Base-by-base conservation (phyloP, 2,797 vertebrate genomes). In the Sardinella longiceps region DNA sequence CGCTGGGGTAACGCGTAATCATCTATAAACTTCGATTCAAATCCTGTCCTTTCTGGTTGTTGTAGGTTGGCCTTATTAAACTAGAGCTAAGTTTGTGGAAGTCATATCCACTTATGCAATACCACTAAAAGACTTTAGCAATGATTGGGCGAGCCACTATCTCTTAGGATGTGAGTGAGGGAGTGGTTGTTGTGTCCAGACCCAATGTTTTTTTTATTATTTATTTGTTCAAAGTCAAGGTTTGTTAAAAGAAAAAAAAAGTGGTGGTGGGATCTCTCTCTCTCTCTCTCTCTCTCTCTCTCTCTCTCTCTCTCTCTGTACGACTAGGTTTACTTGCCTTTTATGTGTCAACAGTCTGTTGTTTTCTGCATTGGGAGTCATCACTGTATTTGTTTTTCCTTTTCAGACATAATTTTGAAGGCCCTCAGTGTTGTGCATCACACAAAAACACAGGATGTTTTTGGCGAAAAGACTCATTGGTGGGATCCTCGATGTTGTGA, bases 401-500 rank as follows among this genome's bases (percentile, higher is more conserved):
- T 23, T 37, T 5, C 37, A 77, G 70, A 37, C 66, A 20, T 37
- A 37, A 14, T 3, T 74, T 37, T 74, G 30, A 37, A 33, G 66
- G 30, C 12, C 37, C 3, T 37, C 30, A 18, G 66, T 39, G 66
- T 30, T 5, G 18, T 7, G 5, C 66, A 20, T 30, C 33, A 39
- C 30, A 74, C 11, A 63, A 70, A 50, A 37, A 20, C 23, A n/a
- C 89, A 93, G 81, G 2, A 95, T 95, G 94, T 88, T 70, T 91
- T 11, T 89, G 1, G 88, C 87, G 0, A 82, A 84, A 12, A 74
- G 0, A n/a, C 1, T 95, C 0, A 77, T 95, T 25, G 74, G 70
- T 23, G 92, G 93, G 5, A 11, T 95, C 84, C 3, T 95, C 0
- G 80, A 93, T 28, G 80, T 87, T 2, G 91, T 94, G 15, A 85